phyloP scores from a whole-genome alignment of 2,888 invertebrate species.

The Stratiomys singularior region DNA sequence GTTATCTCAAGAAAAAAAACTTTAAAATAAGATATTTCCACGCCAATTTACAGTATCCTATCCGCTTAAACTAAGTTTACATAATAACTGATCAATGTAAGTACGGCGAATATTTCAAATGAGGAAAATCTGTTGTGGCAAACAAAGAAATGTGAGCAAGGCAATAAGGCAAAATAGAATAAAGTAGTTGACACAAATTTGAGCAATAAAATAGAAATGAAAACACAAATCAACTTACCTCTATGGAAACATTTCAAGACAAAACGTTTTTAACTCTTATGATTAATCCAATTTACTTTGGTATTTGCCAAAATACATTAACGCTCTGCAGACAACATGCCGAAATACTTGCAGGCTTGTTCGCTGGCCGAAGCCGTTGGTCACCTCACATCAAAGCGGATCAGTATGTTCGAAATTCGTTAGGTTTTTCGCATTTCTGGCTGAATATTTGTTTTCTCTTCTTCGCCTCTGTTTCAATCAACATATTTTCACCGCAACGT shows the following conservation, averaged over 20 bases:
- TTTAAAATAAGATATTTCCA: too few species aligned
- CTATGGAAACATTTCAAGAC: slow-evolving; percentile 29
- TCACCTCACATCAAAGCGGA: slow-evolving; percentile 15
- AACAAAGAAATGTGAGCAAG: not conserved
- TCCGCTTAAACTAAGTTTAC: too few species aligned
- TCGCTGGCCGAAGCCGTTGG: slow-evolving; percentile 16
- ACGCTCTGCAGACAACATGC: slow-evolving; percentile 25
- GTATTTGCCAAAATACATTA: slow-evolving; percentile 17
- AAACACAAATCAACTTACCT: slow-evolving; percentile 43
- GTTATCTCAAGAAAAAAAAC: too few species aligned
- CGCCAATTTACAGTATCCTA: too few species aligned
- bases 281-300: slow-evolving; percentile 25
- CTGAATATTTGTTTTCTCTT: slow-evolving; percentile 15
- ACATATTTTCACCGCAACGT: slow-evolving; percentile 4
- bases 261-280: slow-evolving; percentile 23
- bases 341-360: slow-evolving; percentile 13
- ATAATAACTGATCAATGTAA: not conserved
- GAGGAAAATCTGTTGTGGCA: too few species aligned
- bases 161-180: not conserved
- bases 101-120: too few species aligned
- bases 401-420: not conserved
- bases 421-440: slow-evolving; percentile 1
- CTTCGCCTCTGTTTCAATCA: not conserved
- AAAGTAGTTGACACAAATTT: not conserved
- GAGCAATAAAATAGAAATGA: slow-evolving; percentile 12